Percentiles rank a stretch among this genome's conserved stretches.
Conservation (phyloP, 37 sponge, comb jelly and placozoan species). For the Ianthella basta region DNA sequence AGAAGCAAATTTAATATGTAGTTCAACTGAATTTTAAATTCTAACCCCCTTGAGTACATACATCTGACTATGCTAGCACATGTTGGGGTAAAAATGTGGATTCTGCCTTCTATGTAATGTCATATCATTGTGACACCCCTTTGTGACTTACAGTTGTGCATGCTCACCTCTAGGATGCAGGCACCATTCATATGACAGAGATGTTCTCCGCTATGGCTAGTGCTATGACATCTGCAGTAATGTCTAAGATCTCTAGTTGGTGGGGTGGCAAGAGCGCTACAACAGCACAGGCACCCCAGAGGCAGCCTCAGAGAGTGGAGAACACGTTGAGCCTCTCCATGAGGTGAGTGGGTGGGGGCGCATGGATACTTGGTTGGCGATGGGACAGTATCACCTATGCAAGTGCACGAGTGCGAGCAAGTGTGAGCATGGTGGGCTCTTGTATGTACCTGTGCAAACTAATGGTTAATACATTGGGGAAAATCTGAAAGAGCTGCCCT, state of each 20-base stretch:
- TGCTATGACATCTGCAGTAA: slow-evolving; percentile 69
- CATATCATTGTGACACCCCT: neutral
- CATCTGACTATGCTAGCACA: too few relatives aligned
- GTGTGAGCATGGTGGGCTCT: neutral
- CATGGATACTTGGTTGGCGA: too few relatives aligned
- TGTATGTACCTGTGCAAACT: neutral
- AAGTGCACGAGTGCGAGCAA: too few relatives aligned
- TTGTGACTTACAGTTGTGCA: neutral
- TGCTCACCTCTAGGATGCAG: slow-evolving; percentile 51
- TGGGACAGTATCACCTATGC: too few relatives aligned
- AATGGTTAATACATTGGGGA: too few relatives aligned
- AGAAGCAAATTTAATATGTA: too few relatives aligned
- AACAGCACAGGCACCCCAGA: neutral
- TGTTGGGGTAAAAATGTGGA: too few relatives aligned
- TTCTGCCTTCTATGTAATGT: too few relatives aligned
- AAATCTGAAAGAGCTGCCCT: too few relatives aligned
- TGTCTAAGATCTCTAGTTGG: slow-evolving; percentile 35
- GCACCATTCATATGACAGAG: slow-evolving; percentile 66
- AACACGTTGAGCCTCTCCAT: slow-evolving; percentile 9
- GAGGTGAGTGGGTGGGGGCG: slow-evolving; percentile 2
- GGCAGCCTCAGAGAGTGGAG: slow-evolving; percentile 7
- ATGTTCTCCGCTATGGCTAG: slow-evolving; percentile 80
- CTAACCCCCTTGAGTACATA: too few relatives aligned
- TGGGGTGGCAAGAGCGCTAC: slow-evolving; percentile 4
- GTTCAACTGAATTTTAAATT: too few relatives aligned